Evolutionary conservation across 2,113 vertebrate genomes (phyloP), one percentile per base, ranked within the genome.

Genomic region (Aspiorhynchus laticeps): DNA sequence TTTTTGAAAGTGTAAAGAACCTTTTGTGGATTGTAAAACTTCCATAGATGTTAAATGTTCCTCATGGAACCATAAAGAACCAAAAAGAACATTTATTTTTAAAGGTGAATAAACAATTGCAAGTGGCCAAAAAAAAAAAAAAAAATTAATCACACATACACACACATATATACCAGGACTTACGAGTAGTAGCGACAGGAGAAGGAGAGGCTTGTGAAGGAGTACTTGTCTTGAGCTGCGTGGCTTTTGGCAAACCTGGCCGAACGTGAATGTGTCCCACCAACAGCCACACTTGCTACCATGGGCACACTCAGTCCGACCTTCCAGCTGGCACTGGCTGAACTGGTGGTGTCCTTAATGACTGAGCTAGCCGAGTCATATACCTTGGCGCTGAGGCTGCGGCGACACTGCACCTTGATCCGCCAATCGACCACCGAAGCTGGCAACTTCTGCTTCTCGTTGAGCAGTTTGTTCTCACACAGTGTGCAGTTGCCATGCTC

Each of bases 151-250:
- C 14, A 38, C 14, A 11, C 11, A 24, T 2, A 73, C 38, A 80
- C 26, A 73, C 3, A 21, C 63, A 75, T 8, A 21, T 26, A 48
- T 3, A 48, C 75, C 19, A 19, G 33, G 5, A 88, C 92, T 91
- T 80, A 91, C 89, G 82, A 87, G 90, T 92, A 93, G 79, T 92
- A 91, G 36, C 33, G 26, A 61, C 92, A 93, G 12, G 77, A 51
- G 59, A 91, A 51, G 0, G 86, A 3, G 12, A 91, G 92, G 19
- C 26, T 86, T 51, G 56, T 88, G 87, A 63, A 91, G 73, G 88
- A 89, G 81, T 80, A 92, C 85, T 91, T 92, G 89, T 93, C 92
- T 19, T 73, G 61, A 48, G 59, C 31, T 19, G 90, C 80, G 53
- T 12, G 89, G 7, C 46, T 83, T 0, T 0, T n/a, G 61, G 88